These are phyloP conservation scores for Archivesica marissinica DNA, from an alignment of 1,140 invertebrate genomes.

Conservation along the genomic window DNA sequence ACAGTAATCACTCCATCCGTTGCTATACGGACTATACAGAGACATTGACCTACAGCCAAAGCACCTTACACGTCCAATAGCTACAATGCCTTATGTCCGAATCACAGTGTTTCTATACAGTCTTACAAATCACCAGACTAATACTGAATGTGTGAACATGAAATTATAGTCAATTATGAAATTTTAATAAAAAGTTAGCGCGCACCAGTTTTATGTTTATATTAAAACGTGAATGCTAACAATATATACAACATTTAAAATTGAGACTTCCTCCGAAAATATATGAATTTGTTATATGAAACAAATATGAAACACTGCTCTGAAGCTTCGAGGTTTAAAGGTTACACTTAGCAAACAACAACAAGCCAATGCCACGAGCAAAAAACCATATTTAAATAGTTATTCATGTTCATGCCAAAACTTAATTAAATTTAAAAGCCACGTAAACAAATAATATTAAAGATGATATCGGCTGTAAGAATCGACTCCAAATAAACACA, in stretches of 20 bases:
- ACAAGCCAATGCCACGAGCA: not conserved
- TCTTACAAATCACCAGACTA: too few relatives aligned
- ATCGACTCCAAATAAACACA: slow-evolving; percentile 9
- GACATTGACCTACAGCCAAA: slow-evolving; percentile 5
- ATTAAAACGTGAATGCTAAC: too few relatives aligned
- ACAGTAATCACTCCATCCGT: slow-evolving; percentile 52
- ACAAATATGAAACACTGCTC: too few relatives aligned
- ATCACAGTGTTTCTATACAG: too few relatives aligned
- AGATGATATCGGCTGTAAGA: slow-evolving; percentile 13
- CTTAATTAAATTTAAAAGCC: not conserved
- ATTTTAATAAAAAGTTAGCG: too few relatives aligned
- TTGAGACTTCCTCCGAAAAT: too few relatives aligned
- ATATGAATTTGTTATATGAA: too few relatives aligned
- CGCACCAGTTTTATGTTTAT: too few relatives aligned
- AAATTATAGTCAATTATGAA: too few relatives aligned
- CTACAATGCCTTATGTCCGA: not conserved
- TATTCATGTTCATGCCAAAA: not conserved
- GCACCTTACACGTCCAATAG: not conserved
- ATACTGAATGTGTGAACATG: too few relatives aligned
- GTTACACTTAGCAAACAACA: not conserved
- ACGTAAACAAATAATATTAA: slow-evolving; percentile 6
- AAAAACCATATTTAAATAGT: not conserved
- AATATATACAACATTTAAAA: too few relatives aligned
- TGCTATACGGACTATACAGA: slow-evolving; percentile 3
- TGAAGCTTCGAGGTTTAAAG: too few relatives aligned